phyloP scores from a whole-genome alignment of 1,140 invertebrate species.

The Lordiphosa clarofinis region DNA sequence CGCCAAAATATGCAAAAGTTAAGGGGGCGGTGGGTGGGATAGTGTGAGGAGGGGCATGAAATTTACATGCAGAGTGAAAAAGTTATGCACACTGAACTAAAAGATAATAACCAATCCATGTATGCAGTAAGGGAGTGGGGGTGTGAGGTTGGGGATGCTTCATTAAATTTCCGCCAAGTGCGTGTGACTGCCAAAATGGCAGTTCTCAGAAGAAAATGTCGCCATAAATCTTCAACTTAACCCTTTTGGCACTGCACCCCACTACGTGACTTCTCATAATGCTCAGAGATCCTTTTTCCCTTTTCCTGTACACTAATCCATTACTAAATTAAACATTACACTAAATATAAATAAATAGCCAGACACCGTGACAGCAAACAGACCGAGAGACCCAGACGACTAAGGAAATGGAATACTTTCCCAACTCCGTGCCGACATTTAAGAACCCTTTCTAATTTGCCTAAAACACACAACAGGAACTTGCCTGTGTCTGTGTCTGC shows the following conservation, averaged over 20 bases:
- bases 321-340: conserved; percentile 76
- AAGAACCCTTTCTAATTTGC: conserved; percentile 72
- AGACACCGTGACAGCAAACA: conserved; percentile 73
- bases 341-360: conserved; percentile 78
- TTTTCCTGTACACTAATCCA: conserved; percentile 55
- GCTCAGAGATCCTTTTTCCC: conserved; percentile 33
- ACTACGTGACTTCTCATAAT: conserved; percentile 68
- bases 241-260: background rate
- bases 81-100: conserved; percentile 68
- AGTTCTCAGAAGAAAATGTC: conserved; percentile 43
- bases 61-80: conserved; percentile 76
- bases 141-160: conserved; percentile 22
- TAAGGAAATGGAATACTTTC: conserved; percentile 16
- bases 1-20: conserved; percentile 37
- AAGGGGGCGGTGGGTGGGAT: background rate
- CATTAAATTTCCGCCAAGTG: conserved; percentile 38
- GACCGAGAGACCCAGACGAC: conserved; percentile 25
- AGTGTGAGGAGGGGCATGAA: conserved; percentile 20
- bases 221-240: conserved; percentile 59
- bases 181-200: conserved; percentile 1
- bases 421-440: conserved; percentile 37
- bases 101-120: conserved; percentile 74
- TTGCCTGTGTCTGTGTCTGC: conserved; percentile 41
- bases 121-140: background rate
- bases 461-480: conserved; percentile 51